These are phyloP conservation scores for Manis crassicaudata DNA, from an alignment of 2,797 vertebrate species.

Conservation along the genomic window DNA sequence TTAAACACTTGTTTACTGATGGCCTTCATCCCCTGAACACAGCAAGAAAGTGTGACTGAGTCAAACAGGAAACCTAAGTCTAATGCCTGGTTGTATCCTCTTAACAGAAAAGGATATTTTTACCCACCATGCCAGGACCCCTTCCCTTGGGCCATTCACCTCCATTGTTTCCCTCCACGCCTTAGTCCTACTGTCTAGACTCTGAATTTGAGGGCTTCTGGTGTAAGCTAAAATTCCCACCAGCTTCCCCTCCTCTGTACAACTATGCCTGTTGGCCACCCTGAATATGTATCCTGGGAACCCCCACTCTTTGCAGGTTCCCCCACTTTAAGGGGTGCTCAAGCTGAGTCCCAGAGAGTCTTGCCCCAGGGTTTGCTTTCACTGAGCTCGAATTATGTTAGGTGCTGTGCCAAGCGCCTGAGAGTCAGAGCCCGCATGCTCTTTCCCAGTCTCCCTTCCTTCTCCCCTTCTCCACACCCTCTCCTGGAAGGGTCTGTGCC, in stretches of 20 bases:
- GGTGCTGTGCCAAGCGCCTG: not conserved
- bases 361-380: not conserved
- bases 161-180: not conserved
- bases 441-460: conserved; percentile 34
- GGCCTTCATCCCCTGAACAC: not conserved
- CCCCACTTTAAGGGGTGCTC: not conserved
- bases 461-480: not conserved
- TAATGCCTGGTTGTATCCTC: not conserved
- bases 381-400: not conserved
- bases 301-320: not conserved
- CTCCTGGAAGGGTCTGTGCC: not conserved
- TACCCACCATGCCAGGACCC: not conserved
- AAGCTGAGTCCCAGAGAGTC: not conserved
- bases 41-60: not conserved
- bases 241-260: not conserved
- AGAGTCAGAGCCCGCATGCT: not conserved
- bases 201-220: not conserved
- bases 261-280: not conserved
- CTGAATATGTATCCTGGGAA: not conserved
- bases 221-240: not conserved
- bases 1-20: not conserved
- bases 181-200: not conserved
- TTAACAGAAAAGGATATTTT: not conserved
- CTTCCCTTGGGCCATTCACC: not conserved
- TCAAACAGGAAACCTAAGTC: not conserved